These are phyloP conservation scores for Apolygus lucorum DNA, from an alignment of 1,140 invertebrate genomes.

Conservation along the genomic window DNA sequence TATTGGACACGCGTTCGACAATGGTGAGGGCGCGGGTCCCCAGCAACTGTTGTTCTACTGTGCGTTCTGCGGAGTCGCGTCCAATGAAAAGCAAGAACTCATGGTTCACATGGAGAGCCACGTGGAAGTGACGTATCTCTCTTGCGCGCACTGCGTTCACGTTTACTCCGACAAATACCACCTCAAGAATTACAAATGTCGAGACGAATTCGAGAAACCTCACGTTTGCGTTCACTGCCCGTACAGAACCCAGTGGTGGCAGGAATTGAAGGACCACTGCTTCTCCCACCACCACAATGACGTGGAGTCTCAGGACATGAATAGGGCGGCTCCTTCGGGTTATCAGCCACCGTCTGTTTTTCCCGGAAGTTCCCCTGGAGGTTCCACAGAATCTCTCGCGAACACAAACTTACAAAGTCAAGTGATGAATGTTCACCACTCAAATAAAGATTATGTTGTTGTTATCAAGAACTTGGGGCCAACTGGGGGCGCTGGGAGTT, in stretches of 20 bases:
- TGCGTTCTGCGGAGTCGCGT: neutral
- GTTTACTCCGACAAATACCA: neutral
- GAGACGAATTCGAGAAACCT: neutral
- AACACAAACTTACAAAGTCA: too few relatives aligned
- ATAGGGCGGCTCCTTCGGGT: too few relatives aligned
- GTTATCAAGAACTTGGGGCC: too few relatives aligned
- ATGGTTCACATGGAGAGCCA: neutral
- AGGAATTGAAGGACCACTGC: neutral
- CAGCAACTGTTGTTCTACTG: neutral
- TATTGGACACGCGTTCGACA: neutral
- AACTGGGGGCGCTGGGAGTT: too few relatives aligned
- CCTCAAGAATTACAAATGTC: neutral
- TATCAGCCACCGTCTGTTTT: too few relatives aligned
- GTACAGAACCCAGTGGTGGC: neutral
- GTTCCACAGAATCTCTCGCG: too few relatives aligned
- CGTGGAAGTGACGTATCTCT: neutral
- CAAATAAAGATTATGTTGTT: too few relatives aligned
- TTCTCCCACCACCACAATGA: neutral
- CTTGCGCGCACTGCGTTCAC: neutral
- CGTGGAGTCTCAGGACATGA: too few relatives aligned
- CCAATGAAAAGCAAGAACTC: neutral
- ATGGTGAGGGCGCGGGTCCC: neutral
- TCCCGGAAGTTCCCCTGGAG: too few relatives aligned
- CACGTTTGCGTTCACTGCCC: neutral
- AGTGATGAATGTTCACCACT: too few relatives aligned